Evolutionary conservation across 2,113 vertebrate genomes (phyloP).

Genomic region (Thryonomys swinderianus): DNA sequence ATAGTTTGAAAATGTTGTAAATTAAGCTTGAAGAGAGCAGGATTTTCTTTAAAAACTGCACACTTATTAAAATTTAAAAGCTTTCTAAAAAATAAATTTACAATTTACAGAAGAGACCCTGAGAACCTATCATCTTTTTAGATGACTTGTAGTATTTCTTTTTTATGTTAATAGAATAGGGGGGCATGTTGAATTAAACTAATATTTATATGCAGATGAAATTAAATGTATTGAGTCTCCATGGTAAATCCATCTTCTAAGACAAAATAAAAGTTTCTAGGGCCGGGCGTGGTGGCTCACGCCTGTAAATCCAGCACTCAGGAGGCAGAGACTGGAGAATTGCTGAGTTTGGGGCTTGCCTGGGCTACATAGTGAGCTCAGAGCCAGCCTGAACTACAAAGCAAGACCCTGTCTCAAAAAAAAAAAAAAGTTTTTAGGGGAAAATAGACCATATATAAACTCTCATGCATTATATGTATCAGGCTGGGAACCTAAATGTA

Average conservation of each 20-base stretch:
- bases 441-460: background rate
- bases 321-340: no score
- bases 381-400: no score
- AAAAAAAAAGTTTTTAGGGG: background rate
- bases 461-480: background rate
- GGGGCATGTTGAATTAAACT: constrained; percentile 32
- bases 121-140: background rate
- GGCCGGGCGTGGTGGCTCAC: no score
- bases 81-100: background rate
- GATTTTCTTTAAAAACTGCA: background rate
- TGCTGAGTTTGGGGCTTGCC: no score
- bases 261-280: background rate
- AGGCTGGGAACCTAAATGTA: background rate
- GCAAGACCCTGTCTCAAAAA: no score
- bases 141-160: background rate
- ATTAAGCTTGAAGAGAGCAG: background rate
- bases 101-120: background rate
- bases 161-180: constrained; percentile 4
- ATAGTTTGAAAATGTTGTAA: constrained; percentile 1
- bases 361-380: no score
- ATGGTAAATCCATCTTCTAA: background rate
- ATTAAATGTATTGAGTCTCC: background rate
- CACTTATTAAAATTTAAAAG: background rate
- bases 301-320: no score
- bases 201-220: constrained; percentile 22